phyloP scores from a whole-genome alignment of 2,113 vertebrate genomes.

The Carassius auratus region DNA sequence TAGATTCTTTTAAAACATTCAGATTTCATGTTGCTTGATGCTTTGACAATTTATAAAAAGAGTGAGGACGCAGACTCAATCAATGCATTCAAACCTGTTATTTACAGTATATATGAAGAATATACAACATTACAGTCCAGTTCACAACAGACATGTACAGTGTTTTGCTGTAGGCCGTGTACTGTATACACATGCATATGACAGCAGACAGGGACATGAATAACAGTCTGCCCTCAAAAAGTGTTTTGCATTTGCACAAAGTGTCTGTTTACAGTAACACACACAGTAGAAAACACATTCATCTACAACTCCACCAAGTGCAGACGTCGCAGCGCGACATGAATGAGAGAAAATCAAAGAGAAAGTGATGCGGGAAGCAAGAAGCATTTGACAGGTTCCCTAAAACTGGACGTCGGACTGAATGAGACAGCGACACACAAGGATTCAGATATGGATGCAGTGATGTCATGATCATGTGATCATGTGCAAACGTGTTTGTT shows the following conservation, averaged over 20 bases:
- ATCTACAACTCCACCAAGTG: slow-evolving; percentile 24
- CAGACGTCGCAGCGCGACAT: background rate
- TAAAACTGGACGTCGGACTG: background rate
- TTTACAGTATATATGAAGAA: slow-evolving; percentile 61
- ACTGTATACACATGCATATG: slow-evolving; percentile 47
- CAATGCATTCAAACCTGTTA: slow-evolving; percentile 56
- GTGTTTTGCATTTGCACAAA: slow-evolving; percentile 23
- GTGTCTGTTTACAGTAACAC: slow-evolving; percentile 8
- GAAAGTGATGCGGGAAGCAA: slow-evolving; percentile 22
- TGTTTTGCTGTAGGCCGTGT: background rate
- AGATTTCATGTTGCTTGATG: background rate
- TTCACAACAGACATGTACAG: slow-evolving; percentile 28
- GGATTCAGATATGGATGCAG: too few species aligned
- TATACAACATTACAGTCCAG: slow-evolving; percentile 53
- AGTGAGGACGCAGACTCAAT: slow-evolving; percentile 39
- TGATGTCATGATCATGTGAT: background rate
- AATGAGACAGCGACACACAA: background rate
- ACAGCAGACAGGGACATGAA: slow-evolving; percentile 30
- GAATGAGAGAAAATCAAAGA: slow-evolving; percentile 20
- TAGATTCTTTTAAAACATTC: background rate
- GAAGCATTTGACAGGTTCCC: slow-evolving; percentile 65
- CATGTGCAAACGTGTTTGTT: slow-evolving; percentile 26
- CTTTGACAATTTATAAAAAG: background rate
- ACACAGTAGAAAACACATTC: slow-evolving; percentile 25
- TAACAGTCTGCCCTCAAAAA: slow-evolving; percentile 47